Base-by-base conservation (phyloP, 1,140 invertebrate genomes). In the Cyphomyrmex costatus region DNA sequence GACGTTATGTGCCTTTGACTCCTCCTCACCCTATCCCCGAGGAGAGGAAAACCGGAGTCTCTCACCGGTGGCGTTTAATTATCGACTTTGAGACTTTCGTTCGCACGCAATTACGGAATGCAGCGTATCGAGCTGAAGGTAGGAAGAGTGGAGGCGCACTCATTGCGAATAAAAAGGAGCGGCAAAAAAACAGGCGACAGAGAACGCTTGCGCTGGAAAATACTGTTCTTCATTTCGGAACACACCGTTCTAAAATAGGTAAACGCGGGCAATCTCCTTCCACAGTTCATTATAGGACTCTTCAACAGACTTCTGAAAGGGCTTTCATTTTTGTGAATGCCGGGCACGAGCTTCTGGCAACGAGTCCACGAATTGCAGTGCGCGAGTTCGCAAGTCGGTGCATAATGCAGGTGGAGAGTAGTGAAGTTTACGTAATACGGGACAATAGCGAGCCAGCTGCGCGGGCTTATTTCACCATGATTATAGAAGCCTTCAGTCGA, bases 291-390 rank as follows among this genome's bases (percentile, higher is more conserved):
- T 83, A 74, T 83, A 73, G 24, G 49, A 56, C 42, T 83, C 68
- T 46, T 83, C 68, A 73, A 83, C 10, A 74, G 79, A 83, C 36
- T 30, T 56, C 56, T 74, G 79, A 74, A 74, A 83, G 56, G 66
- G 68, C 68, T 83, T 83, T 83, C 79, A 83, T 83, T 83, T 83
- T 83, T 83, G 79, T 60, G 79, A 83, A 83, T 83, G 68, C 53
- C 79, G 36, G 8, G 68, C 70, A 83, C 36, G 68, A 83, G 79
- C 68, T 83, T 60, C 79, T 74, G 79, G 53, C 79, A 74, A 83
- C 68, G 79, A 83, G 79, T 83, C 68, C 56, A 61, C 79, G 79
- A 83, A 83, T 83, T 83, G 68, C 68, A 74, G 53, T 16, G 68
- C 68, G 68, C 79, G 68, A 83, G 68, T 83, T 83, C 27, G 53